A percentile compares a stretch with the other conserved stretches of the same genome.
phyloP scores from a whole-genome alignment of 2,888 invertebrate genomes.

The Prosopocoilus inquinatus region DNA sequence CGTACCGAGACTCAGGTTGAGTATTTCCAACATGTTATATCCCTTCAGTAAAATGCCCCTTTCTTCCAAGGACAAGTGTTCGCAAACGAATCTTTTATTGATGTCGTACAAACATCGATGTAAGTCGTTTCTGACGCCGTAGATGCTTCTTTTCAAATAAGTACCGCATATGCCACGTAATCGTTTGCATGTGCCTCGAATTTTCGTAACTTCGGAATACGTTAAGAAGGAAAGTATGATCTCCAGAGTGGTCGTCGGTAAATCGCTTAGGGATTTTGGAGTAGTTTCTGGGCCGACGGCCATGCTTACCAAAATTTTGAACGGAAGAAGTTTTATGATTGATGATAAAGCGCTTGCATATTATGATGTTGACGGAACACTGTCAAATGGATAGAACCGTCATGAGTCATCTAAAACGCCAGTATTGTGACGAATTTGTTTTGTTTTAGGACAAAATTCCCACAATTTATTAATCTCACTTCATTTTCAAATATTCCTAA shows the following conservation, averaged over 20 bases:
- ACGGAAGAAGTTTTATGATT: too few relatives aligned
- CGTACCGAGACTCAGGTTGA: slow-evolving; percentile 15
- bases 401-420: too few relatives aligned
- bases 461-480: too few relatives aligned
- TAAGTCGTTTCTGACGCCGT: slow-evolving; percentile 9
- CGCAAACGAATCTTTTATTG: slow-evolving; percentile 7
- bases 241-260: slow-evolving; percentile 5
- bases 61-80: slow-evolving; percentile 14
- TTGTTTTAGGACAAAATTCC: too few relatives aligned
- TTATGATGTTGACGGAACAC: too few relatives aligned
- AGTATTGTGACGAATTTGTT: too few relatives aligned
- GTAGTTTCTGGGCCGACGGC: not conserved
- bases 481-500: too few relatives aligned
- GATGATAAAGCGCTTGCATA: too few relatives aligned
- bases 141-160: slow-evolving; percentile 7
- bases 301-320: not conserved
- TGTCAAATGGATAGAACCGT: too few relatives aligned
- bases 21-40: slow-evolving; percentile 19
- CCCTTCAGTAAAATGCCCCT: slow-evolving; percentile 10
- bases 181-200: slow-evolving; percentile 14
- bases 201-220: slow-evolving; percentile 12
- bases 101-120: slow-evolving; percentile 16
- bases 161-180: slow-evolving; percentile 8
- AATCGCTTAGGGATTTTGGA: not conserved
- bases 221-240: slow-evolving; percentile 12